phyloP scores from a whole-genome alignment of 2,797 vertebrate species.

The Cynopterus sphinx region DNA sequence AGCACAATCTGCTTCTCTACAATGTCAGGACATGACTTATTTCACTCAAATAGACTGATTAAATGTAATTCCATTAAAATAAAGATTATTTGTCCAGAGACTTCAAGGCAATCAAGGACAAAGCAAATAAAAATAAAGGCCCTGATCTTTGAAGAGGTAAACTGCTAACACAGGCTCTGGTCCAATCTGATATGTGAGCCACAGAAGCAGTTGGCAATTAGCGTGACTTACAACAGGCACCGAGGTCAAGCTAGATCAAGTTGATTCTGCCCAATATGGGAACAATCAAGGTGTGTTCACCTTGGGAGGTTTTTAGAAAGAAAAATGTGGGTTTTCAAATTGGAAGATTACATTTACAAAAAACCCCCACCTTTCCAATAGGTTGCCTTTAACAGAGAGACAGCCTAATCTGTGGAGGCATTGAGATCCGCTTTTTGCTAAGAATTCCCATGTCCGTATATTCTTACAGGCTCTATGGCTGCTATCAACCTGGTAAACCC shows the following conservation, averaged over 20 bases:
- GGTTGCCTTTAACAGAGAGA: not conserved
- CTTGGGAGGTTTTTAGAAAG: not conserved
- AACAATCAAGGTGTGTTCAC: not conserved
- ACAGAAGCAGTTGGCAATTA: not conserved
- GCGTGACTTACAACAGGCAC: not conserved
- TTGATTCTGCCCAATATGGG: not conserved
- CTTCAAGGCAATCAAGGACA: not conserved
- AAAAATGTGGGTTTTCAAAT: not conserved
- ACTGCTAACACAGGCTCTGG: not conserved
- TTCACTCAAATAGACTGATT: not conserved
- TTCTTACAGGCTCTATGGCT: not conserved
- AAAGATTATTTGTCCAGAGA: not conserved
- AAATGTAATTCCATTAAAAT: not conserved
- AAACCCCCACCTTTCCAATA: not conserved
- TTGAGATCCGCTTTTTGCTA: not conserved
- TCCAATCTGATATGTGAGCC: not conserved
- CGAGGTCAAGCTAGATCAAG: not conserved
- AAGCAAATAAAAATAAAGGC: not conserved
- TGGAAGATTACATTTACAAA: not conserved
- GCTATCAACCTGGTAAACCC: not conserved
- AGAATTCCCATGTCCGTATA: not conserved
- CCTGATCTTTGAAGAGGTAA: not conserved
- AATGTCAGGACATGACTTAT: not conserved
- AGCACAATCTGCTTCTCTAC: not conserved
- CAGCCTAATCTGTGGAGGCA: not conserved